Evolutionary conservation across 1,140 invertebrate genomes (phyloP), one percentile per base, ranked within the genome.

Genomic region (Drosophila lacteicornis): DNA sequence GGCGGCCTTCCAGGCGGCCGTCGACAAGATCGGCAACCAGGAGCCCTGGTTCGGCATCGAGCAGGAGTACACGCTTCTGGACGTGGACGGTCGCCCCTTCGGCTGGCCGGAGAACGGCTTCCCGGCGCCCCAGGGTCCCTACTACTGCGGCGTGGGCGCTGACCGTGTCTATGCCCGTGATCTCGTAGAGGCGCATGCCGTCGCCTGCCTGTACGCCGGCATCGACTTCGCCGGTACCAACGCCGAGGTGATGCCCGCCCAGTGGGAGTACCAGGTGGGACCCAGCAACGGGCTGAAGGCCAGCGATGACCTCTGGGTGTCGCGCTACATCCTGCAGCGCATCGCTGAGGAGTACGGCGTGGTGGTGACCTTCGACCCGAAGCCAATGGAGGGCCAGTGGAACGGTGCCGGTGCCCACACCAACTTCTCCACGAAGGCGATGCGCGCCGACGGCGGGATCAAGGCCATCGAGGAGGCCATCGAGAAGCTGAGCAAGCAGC

Each of bases 71-170:
- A 98, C 97, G 3, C 93, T 99, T 1, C 92, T 99, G 11, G 98
- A 98, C 86, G 95, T 96, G 78, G 97, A 99, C 88, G 94, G 95
- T 3, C 96, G 98, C 92, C 98, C 98, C 1, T 96, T 98, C 69
- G 98, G 98, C 15, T 99, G 98, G 84, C 98, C 98, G 1, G 97
- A 97, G 86, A 96, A 97, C 88, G 98, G 98, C 22, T 99, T 97
- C 90, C 98, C 98, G 0, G 97, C 96, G 22, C 97, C 98, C 7
- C 95, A 96, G 93, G 98, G 98, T 15, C 98, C 98, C 0, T 99
- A 98, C 92, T 99, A 94, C 76, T 99, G 98, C 85, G 98, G 97
- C 45, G 98, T 98, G 9, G 98, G 99, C 4, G 97, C 98, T 9
- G 96, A 98, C 91, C 98, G 97, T 13, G 98, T 98, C 0, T 97